Evolutionary conservation across 2,888 invertebrate genomes (phyloP).

Genomic region (Tinea trinotella): DNA sequence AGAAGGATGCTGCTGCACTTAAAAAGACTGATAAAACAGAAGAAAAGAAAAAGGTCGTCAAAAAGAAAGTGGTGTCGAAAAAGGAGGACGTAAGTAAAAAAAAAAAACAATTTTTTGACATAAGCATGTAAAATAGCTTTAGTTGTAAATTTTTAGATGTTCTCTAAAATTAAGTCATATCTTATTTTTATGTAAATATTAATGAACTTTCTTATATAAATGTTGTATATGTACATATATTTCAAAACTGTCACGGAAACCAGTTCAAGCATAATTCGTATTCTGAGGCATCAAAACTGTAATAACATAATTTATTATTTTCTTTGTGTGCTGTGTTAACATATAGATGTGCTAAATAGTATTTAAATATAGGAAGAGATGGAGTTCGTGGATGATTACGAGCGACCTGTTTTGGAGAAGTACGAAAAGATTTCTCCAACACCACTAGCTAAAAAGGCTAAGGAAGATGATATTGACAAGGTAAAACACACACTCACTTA

Average conservation of each 20-base stretch:
- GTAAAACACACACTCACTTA: slow-evolving; percentile 39
- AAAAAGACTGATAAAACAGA: slow-evolving; percentile 61
- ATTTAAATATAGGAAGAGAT: slow-evolving; percentile 58
- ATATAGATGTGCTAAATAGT: slow-evolving; percentile 48
- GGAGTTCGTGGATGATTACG: slow-evolving; percentile 80
- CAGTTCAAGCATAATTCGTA: not conserved
- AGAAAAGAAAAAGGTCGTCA: slow-evolving; percentile 52
- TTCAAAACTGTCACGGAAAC: slow-evolving; percentile 6
- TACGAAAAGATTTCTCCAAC: slow-evolving; percentile 75
- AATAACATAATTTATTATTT: slow-evolving; percentile 30
- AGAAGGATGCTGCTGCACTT: slow-evolving; percentile 45
- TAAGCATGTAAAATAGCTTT: not conserved
- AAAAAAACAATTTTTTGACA: not conserved
- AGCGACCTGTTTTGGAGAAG: slow-evolving; percentile 81
- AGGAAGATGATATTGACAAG: slow-evolving; percentile 60
- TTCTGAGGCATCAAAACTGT: not conserved
- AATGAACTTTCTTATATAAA: not conserved
- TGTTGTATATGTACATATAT: not conserved
- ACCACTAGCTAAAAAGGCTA: slow-evolving; percentile 64
- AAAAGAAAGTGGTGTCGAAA: slow-evolving; percentile 63
- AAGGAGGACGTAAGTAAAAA: slow-evolving; percentile 60
- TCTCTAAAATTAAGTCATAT: not conserved
- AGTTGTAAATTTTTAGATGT: not conserved
- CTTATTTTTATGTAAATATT: slow-evolving; percentile 5
- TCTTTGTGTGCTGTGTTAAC: slow-evolving; percentile 43